phyloP scores from a whole-genome alignment of 2,888 invertebrate species.

The Julus scanicus region DNA sequence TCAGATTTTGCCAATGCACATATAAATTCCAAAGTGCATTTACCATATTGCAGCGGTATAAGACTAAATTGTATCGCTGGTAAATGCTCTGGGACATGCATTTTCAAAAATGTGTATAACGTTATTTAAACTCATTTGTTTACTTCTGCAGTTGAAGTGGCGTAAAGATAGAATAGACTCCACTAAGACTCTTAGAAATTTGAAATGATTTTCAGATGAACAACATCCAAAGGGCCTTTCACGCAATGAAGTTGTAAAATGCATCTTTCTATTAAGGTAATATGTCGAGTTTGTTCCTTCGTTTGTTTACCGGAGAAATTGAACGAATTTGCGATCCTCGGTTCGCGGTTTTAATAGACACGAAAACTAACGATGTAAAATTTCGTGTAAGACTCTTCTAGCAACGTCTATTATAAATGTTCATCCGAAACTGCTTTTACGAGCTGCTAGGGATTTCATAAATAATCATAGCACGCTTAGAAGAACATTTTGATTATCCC shows the following conservation, averaged over 20 bases:
- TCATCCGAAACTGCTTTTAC: slow-evolving; percentile 10
- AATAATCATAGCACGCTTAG: slow-evolving; percentile 42
- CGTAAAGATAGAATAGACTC: no score
- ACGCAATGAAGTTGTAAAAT: background rate
- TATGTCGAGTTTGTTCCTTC: background rate
- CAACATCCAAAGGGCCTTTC: background rate
- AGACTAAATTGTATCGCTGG: no score
- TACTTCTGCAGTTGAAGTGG: no score
- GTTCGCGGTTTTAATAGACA: slow-evolving; percentile 30
- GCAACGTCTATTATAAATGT: slow-evolving; percentile 22
- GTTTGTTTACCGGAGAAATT: background rate
- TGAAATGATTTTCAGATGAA: background rate
- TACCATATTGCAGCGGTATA: no score
- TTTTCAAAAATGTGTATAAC: no score
- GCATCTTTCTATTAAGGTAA: background rate
- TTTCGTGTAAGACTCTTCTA: background rate
- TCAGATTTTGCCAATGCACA: no score
- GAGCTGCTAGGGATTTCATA: slow-evolving; percentile 42
- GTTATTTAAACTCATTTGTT: no score
- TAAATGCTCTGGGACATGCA: no score
- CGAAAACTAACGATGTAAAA: slow-evolving; percentile 14
- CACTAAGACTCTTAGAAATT: no score
- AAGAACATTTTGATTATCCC: slow-evolving; percentile 42
- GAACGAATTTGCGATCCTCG: background rate
- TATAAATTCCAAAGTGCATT: no score